These are phyloP conservation scores for Paradoxurus hermaphroditus DNA, from an alignment of 2,113 vertebrate genomes.

Conservation along the genomic window DNA sequence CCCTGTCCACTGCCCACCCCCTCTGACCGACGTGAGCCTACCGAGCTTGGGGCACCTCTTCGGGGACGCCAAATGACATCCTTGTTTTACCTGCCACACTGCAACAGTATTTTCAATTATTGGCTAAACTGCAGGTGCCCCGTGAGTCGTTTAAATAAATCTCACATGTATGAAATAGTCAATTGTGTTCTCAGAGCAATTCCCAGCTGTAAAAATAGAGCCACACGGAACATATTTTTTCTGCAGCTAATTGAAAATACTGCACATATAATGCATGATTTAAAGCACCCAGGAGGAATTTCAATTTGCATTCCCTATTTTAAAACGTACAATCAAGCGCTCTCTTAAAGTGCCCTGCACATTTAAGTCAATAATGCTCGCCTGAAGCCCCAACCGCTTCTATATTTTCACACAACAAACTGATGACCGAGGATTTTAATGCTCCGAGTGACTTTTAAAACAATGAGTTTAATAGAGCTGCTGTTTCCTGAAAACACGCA, in stretches of 20 bases:
- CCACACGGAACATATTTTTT: slow-evolving; percentile 44
- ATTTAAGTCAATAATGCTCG: slow-evolving; percentile 66
- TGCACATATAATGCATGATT: slow-evolving; percentile 71
- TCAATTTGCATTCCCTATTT: slow-evolving; percentile 67
- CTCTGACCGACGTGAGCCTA: neutral
- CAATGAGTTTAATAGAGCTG: slow-evolving; percentile 38
- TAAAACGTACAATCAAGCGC: slow-evolving; percentile 65
- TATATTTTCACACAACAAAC: slow-evolving; percentile 57
- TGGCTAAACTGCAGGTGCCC: slow-evolving; percentile 66
- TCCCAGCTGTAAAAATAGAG: slow-evolving; percentile 78
- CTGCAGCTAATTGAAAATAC: slow-evolving; percentile 77
- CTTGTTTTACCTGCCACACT: slow-evolving; percentile 53
- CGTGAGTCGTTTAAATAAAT: slow-evolving; percentile 73
- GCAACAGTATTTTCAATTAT: slow-evolving; percentile 72
- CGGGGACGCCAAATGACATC: slow-evolving; percentile 56
- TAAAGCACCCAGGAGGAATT: slow-evolving; percentile 74
- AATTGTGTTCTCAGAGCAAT: slow-evolving; percentile 68
- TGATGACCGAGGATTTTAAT: slow-evolving; percentile 59
- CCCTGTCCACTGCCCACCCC: neutral
- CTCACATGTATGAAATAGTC: slow-evolving; percentile 72
- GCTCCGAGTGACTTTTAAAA: slow-evolving; percentile 51
- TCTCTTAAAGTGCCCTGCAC: slow-evolving; percentile 55
- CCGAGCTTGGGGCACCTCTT: neutral
- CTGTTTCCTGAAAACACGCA: slow-evolving; percentile 41
- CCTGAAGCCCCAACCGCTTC: slow-evolving; percentile 34